A percentile compares a stretch with the other conserved stretches of the same genome.
Conservation (phyloP, 2,888 invertebrate species). For the Cantharis rufa region DNA sequence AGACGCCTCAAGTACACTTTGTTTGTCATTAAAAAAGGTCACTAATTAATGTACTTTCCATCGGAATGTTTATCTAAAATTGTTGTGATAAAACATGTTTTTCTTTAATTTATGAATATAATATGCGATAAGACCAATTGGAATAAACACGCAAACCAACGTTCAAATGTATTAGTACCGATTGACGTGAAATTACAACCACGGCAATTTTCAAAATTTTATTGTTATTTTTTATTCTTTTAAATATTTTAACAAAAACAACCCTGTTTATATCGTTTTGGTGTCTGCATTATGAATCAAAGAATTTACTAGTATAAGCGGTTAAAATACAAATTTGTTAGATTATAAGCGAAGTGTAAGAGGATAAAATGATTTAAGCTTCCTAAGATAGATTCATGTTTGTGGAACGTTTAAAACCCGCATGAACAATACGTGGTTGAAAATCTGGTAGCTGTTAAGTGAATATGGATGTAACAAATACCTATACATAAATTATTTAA, state of each 20-base stretch:
- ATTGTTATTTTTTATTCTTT: no score
- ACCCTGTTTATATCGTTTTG: no score
- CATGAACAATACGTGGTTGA: not conserved
- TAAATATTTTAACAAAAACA: no score
- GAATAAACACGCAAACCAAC: no score
- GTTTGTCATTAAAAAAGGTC: not conserved
- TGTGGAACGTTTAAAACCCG: constrained; percentile 8
- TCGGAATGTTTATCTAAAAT: not conserved
- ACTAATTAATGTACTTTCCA: not conserved
- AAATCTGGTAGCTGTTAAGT: not conserved
- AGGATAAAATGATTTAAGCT: constrained; percentile 18
- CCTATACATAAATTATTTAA: not conserved
- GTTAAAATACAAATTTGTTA: constrained; percentile 13
- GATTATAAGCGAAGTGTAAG: constrained; percentile 13
- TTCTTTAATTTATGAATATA: no score
- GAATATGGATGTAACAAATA: not conserved
- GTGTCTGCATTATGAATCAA: not conserved
- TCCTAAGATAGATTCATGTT: constrained; percentile 16
- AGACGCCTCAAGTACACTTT: not conserved
- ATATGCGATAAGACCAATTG: no score
- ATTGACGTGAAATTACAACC: no score
- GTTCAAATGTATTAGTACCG: no score
- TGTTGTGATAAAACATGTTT: no score
- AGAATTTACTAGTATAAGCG: constrained; percentile 3
- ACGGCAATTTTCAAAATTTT: no score